Base-by-base conservation (phyloP, 1,140 invertebrate species). In the Drosophila lini region DNA sequence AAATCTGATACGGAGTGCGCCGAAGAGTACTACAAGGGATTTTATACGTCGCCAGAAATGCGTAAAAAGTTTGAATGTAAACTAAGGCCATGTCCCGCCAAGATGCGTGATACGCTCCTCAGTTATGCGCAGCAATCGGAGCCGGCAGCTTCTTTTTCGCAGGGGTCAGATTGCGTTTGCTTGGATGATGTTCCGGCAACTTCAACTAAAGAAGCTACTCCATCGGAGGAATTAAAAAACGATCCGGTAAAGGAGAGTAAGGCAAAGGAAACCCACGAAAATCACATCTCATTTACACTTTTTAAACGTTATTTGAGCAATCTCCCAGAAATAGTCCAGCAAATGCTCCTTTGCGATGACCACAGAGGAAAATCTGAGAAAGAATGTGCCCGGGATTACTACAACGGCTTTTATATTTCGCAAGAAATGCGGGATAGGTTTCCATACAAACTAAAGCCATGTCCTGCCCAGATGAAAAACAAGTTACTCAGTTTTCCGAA, bases 241-340 rank as follows among this genome's bases (percentile, higher is more conserved):
- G 1, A 6, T 53, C 19, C 13, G 36, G 11, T 5, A 32, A 16
- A 15, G 25, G 8, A 19, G 4, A 9, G 13, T 9, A 8, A 15
- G 3, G 22, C 9, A 8, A 15, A 28, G 2, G 8, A 36, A 6
- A 40, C 15, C 5, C 16, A 28, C 1, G 9, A 11, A 22, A 50
- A 68, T 15, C 71, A 45, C 1, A 45, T 75, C 9, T 36, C 55
- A 10, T 75, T 80, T 13, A 2, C 38, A 8, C 2, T 53, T 13
- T 80, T 80, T 25, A 52, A 75, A 25, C 42, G 32, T n/a, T 65
- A 31, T 19, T 22, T 80, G 3, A 52, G 25, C 31, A 80, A 80
- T 65, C 31, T 80, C 1, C 55, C 75, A 13, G 32, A 38, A 19
- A 75, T 80, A 62, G 77, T 55, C 0, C 5, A 58, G 6, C 16